Evolutionary conservation across 2,113 vertebrate genomes (phyloP), one percentile per base, ranked within the genome.

Genomic region (Cranoglanis bouderius): DNA sequence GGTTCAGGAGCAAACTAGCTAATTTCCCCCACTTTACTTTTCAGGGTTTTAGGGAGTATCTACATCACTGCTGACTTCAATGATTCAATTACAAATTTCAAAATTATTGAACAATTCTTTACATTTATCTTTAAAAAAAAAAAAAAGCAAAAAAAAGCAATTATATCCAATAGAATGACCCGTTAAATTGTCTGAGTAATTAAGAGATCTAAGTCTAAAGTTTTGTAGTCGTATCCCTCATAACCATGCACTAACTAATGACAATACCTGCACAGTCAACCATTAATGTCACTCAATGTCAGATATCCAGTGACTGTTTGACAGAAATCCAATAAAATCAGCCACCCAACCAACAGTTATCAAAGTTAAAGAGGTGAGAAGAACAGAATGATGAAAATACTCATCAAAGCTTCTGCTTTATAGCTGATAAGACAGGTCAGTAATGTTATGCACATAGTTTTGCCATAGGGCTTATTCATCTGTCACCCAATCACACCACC

Each of bases 401-500:
- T 74, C 43, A 4, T 63, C 67, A 65, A 38, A 65, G 40, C 29
- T 49, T 80, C 40, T 78, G 55, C 40, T 59, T 46, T 46, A 59
- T 24, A 78, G 8, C 38, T 65, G 57, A 51, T n/a, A 87, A 43
- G 29, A 74, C 87, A 83, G 24, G 38, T 84, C 57, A 86, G 38
- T 86, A 59, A 10, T 77, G 40, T 19, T 70, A 43, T 82, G 59
- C 63, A 87, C 43, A 85, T 40, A 63, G 38, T 82, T 61, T 59
- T 70, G 53, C 80, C 85, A 43, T 55, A 88, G 38, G 83, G 90
- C 89, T 75, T 6, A 91, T 92, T 86, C 82, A 61, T 85, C 84
- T 87, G 82, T 90, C 91, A 88, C 86, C 88, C 89, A 83, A 87
- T 75, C 26, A 87, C 84, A 85, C 82, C 93, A 85, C 85, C 87